Conservation (phyloP, 2,888 invertebrate species). For the Thelaira solivaga region DNA sequence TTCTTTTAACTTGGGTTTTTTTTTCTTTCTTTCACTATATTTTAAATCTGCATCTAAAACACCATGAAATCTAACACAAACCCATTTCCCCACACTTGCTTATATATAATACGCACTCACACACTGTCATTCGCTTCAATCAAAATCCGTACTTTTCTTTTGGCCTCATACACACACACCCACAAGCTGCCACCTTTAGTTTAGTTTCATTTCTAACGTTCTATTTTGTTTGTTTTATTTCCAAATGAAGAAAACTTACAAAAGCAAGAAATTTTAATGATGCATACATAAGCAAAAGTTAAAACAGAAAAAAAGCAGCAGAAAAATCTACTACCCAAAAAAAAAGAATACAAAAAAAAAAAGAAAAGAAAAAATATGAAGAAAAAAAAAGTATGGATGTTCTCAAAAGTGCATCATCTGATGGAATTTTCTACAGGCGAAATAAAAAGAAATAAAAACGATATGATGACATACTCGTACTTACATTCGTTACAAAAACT, state of each 20-base stretch:
- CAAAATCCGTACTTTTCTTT: slow-evolving; percentile 32
- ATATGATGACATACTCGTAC: slow-evolving; percentile 12
- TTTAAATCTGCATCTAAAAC: slow-evolving; percentile 22
- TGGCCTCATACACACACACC: neutral
- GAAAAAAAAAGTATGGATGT: slow-evolving; percentile 67
- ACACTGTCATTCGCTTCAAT: slow-evolving; percentile 38
- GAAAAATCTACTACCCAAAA: slow-evolving; percentile 64
- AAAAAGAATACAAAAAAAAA: slow-evolving; percentile 48
- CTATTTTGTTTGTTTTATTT: slow-evolving; percentile 44
- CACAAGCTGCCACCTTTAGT: slow-evolving; percentile 34
- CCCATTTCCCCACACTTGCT: slow-evolving; percentile 44
- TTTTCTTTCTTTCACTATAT: neutral
- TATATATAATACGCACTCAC: neutral
- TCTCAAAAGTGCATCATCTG: slow-evolving; percentile 68
- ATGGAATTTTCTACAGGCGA: slow-evolving; percentile 41
- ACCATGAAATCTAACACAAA: slow-evolving; percentile 40
- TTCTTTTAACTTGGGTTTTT: slow-evolving; percentile 47
- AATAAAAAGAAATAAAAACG: slow-evolving; percentile 19
- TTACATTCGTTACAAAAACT: neutral
- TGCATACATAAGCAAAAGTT: slow-evolving; percentile 69
- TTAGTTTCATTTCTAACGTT: slow-evolving; percentile 40
- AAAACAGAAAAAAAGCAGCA: slow-evolving; percentile 64
- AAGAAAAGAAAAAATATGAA: slow-evolving; percentile 66
- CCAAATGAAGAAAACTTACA: slow-evolving; percentile 55
- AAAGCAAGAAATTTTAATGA: slow-evolving; percentile 72